A percentile compares a stretch with the other conserved stretches of the same genome.
Evolutionary conservation across 2,888 invertebrate species (phyloP).

Genomic region (Tortrix viridana): DNA sequence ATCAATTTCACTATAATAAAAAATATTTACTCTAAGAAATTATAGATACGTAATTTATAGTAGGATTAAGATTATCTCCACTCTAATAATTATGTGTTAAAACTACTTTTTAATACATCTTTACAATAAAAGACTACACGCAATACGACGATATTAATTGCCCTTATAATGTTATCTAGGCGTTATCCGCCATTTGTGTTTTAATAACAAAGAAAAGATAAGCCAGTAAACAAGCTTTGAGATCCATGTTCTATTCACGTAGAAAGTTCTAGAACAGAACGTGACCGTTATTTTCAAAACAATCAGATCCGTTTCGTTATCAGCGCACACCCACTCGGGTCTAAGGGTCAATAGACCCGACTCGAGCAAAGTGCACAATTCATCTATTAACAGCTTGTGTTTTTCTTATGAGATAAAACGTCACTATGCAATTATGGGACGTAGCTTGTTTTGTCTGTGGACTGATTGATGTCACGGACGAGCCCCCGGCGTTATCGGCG

Average conservation of each 20-base stretch:
- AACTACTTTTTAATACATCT: too few species aligned
- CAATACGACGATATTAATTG: too few species aligned
- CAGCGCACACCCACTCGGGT: slow-evolving; percentile 38
- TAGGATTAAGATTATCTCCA: too few species aligned
- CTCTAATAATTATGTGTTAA: too few species aligned
- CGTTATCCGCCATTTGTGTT: too few species aligned
- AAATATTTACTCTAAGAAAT: too few species aligned
- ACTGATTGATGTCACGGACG: slow-evolving; percentile 80
- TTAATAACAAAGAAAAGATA: too few species aligned
- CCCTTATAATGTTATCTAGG: too few species aligned
- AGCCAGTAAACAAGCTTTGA: background rate
- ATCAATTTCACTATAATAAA: too few species aligned
- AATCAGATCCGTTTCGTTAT: slow-evolving; percentile 30
- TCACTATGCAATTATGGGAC: slow-evolving; percentile 67
- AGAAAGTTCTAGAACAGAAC: slow-evolving; percentile 9
- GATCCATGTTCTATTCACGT: background rate
- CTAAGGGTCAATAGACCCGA: slow-evolving; percentile 56
- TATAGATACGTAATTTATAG: too few species aligned
- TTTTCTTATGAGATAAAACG: slow-evolving; percentile 55
- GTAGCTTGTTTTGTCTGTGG: slow-evolving; percentile 72
- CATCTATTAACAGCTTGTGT: slow-evolving; percentile 42
- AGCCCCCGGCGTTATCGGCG: slow-evolving; percentile 75
- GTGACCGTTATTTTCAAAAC: slow-evolving; percentile 18
- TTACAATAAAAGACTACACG: too few species aligned
- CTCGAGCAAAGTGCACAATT: slow-evolving; percentile 46